phyloP scores from a whole-genome alignment of 2,797 vertebrate species.

The Macroramphosus scolopax region DNA sequence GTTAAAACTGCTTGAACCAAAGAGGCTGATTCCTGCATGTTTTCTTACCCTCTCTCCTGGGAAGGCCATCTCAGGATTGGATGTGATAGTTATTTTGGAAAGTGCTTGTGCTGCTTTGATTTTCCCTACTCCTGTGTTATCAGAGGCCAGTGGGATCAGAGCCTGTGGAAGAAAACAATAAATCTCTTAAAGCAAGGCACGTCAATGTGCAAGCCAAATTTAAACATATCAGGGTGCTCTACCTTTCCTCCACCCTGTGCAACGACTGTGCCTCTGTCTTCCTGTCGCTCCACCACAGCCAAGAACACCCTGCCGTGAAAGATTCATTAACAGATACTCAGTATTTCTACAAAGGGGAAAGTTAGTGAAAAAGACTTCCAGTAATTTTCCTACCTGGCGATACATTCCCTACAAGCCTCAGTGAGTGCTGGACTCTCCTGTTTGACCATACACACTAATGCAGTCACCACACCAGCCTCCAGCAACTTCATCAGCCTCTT shows the following conservation, averaged over 20 bases:
- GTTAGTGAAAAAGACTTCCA: neutral
- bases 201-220: neutral
- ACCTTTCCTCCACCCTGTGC: conserved; percentile 98
- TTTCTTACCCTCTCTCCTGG: conserved; percentile 89
- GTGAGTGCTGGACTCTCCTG: conserved; percentile 89
- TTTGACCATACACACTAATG: conserved; percentile 94
- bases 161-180: conserved; percentile 73
- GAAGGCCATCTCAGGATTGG: conserved; percentile 95
- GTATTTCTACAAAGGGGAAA: no score
- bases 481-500: conserved; percentile 88
- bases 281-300: conserved; percentile 89
- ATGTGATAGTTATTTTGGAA: conserved; percentile 95
- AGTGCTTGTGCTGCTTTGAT: conserved; percentile 93
- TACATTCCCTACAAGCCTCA: conserved; percentile 87
- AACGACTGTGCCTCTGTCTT: conserved; percentile 92
- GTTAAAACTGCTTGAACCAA: neutral
- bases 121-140: conserved; percentile 90
- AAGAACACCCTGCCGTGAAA: conserved; percentile 85
- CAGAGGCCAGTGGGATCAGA: conserved; percentile 89
- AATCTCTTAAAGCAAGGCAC: neutral
- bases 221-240: conserved; percentile 14
- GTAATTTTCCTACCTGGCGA: conserved; percentile 81
- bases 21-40: neutral
- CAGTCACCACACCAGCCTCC: conserved; percentile 88
- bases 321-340: conserved; percentile 9